These are phyloP conservation scores for Camponotus fellah DNA, from an alignment of 2,888 invertebrate species.

Conservation along the genomic window DNA sequence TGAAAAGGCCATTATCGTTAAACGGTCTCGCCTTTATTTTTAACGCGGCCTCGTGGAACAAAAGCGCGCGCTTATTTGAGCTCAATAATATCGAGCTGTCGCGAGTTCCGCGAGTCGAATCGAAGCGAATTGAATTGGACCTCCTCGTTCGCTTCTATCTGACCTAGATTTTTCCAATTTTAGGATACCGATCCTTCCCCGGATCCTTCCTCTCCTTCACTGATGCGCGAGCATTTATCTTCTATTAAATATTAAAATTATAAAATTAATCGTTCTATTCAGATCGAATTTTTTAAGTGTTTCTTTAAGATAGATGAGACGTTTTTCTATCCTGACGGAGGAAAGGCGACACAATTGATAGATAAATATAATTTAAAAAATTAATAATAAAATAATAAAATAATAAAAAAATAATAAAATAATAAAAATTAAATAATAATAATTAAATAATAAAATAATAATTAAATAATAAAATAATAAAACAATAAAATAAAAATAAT, in stretches of 20 bases:
- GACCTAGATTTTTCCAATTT: constrained; percentile 52
- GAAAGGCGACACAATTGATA: background rate
- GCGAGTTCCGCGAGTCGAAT: constrained; percentile 33
- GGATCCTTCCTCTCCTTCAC: background rate
- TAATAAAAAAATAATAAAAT: background rate
- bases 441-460: no score
- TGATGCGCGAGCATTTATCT: background rate
- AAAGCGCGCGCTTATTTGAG: constrained; percentile 67
- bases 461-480: no score
- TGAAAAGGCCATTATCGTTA: constrained; percentile 54
- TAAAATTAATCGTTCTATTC: no score
- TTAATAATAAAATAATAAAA: no score
- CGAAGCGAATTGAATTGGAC: constrained; percentile 33
- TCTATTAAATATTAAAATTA: background rate
- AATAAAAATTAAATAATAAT: background rate
- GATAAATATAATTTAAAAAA: no score
- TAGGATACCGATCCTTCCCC: constrained; percentile 27
- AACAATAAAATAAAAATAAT: no score
- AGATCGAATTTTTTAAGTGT: no score
- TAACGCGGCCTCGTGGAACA: constrained; percentile 67
- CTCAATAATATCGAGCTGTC: constrained; percentile 69
- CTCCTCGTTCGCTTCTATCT: constrained; percentile 28
- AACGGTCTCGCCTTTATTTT: constrained; percentile 72
- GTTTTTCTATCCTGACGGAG: background rate
- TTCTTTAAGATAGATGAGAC: background rate